A percentile compares a stretch with the other conserved stretches of the same genome.
Evolutionary conservation across 2,888 invertebrate genomes (phyloP).

Genomic region (Thyatira batis): DNA sequence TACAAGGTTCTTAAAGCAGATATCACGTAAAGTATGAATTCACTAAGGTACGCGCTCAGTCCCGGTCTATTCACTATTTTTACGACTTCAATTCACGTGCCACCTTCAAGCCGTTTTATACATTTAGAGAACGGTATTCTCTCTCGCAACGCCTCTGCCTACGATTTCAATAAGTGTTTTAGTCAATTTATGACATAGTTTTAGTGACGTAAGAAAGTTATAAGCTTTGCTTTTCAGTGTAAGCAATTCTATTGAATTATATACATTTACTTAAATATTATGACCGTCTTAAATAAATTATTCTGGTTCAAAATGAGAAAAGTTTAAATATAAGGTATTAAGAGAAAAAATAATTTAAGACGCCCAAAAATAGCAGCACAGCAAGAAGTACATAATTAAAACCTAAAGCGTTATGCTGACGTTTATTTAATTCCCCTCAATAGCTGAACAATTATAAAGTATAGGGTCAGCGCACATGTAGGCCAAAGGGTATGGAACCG

Average conservation of each 20-base stretch:
- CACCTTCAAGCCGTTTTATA: conserved; percentile 17
- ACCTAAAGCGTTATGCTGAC: conserved; percentile 45
- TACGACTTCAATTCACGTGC: conserved; percentile 47
- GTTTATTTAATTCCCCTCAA: conserved; percentile 46
- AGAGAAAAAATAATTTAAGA: neutral
- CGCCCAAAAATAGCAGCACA: conserved; percentile 16
- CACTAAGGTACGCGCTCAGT: conserved; percentile 39
- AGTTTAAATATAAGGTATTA: no score
- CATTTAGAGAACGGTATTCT: conserved; percentile 13
- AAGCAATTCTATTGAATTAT: no score
- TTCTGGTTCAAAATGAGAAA: no score
- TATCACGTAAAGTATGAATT: conserved; percentile 59
- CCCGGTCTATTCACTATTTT: conserved; percentile 51
- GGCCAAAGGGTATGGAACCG: conserved; percentile 17
- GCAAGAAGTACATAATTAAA: conserved; percentile 49
- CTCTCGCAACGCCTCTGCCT: neutral
- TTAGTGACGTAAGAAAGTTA: neutral
- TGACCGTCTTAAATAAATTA: no score
- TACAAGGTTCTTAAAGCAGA: conserved; percentile 32
- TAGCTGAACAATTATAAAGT: conserved; percentile 44
- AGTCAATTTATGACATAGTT: neutral
- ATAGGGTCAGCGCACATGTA: conserved; percentile 42
- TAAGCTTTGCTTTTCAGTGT: no score
- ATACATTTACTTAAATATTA: no score
- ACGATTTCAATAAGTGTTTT: neutral